These are phyloP conservation scores for Papilio elwesi DNA, from an alignment of 2,888 invertebrate species.

Conservation along the genomic window DNA sequence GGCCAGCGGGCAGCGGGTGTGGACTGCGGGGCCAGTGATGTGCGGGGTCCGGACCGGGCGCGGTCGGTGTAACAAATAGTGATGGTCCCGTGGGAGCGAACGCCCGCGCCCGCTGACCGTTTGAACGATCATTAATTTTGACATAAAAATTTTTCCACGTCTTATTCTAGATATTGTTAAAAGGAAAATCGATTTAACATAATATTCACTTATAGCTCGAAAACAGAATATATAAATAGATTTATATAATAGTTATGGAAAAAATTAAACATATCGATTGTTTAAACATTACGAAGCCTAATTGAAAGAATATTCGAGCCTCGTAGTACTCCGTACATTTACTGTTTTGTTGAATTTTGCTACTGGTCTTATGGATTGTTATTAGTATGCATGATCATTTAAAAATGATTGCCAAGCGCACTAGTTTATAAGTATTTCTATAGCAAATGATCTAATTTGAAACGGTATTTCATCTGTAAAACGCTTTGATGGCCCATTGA, in stretches of 20 bases:
- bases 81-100: conserved; percentile 53
- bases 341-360: too few relatives aligned
- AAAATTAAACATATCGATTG: too few relatives aligned
- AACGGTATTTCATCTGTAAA: not conserved
- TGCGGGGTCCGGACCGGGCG: conserved; percentile 39
- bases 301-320: too few relatives aligned
- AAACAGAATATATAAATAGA: too few relatives aligned
- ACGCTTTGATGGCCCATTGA: conserved; percentile 1
- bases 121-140: conserved; percentile 62
- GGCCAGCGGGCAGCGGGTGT: conserved; percentile 22
- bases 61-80: conserved; percentile 62
- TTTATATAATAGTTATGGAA: too few relatives aligned
- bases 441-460: not conserved
- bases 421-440: too few relatives aligned
- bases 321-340: too few relatives aligned
- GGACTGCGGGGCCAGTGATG: conserved; percentile 44
- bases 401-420: too few relatives aligned
- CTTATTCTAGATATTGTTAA: conserved; percentile 3
- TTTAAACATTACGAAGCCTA: too few relatives aligned
- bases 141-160: conserved; percentile 42
- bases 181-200: not conserved
- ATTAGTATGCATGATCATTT: too few relatives aligned
- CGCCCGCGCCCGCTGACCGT: conserved; percentile 45
- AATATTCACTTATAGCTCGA: too few relatives aligned
- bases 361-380: too few relatives aligned